Percentiles rank a stretch among this genome's conserved stretches.
These are phyloP conservation scores for Camelus dromedarius DNA, from an alignment of 2,113 vertebrate genomes.

Conservation along the genomic window DNA sequence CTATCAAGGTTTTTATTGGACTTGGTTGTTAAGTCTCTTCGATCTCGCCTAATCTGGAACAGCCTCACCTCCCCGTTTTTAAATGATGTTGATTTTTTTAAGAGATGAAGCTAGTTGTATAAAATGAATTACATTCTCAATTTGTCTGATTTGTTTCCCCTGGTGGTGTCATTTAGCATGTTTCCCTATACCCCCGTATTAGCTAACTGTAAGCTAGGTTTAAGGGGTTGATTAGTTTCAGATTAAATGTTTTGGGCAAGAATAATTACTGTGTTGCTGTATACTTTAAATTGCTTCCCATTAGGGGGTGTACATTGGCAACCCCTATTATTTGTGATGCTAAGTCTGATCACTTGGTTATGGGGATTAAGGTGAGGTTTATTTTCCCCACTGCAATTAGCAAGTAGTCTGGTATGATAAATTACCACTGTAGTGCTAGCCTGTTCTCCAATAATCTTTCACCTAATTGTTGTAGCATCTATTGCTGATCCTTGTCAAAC, in stretches of 20 bases:
- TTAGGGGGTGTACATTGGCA: neutral
- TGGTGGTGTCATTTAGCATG: neutral
- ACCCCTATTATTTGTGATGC: neutral
- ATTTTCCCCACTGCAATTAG: neutral
- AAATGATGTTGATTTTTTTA: conserved; percentile 8
- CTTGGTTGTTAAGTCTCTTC: conserved; percentile 46
- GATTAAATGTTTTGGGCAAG: conserved; percentile 34
- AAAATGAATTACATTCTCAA: conserved; percentile 47
- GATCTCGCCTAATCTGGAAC: conserved; percentile 35
- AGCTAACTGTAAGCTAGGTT: conserved; percentile 49
- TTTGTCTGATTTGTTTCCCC: neutral
- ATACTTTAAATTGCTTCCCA: neutral
- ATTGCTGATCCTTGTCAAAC: conserved; percentile 11
- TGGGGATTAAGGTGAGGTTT: neutral
- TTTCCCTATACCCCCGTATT: neutral
- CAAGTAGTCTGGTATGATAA: neutral
- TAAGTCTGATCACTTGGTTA: conserved; percentile 28
- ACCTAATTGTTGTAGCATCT: neutral
- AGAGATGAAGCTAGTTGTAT: neutral
- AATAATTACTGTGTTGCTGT: conserved; percentile 3
- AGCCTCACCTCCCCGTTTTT: neutral
- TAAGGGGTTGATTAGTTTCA: conserved; percentile 38
- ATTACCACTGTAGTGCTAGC: neutral
- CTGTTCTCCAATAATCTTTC: conserved; percentile 1
- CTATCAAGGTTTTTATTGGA: neutral